Conservation (phyloP, 2,888 invertebrate species). For the Noctua pronuba region DNA sequence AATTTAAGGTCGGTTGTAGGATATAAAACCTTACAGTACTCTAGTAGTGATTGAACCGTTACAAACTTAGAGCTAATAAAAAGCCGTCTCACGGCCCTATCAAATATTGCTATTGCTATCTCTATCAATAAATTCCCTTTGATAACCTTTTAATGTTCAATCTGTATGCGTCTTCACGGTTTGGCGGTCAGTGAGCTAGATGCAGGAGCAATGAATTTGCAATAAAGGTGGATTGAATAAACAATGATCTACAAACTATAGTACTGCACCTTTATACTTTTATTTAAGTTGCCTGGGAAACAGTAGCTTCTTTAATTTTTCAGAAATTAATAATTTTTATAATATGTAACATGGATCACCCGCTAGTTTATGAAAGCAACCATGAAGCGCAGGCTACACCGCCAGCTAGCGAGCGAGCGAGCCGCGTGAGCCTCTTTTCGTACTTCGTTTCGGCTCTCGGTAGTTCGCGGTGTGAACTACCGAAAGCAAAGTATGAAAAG, state of each 20-base stretch:
- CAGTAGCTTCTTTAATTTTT: neutral
- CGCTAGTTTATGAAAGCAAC: neutral
- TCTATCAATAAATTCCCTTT: slow-evolving; percentile 23
- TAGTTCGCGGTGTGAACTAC: too few relatives aligned
- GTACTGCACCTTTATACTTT: neutral
- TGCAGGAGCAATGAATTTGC: slow-evolving; percentile 14
- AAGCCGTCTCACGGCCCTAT: slow-evolving; percentile 9
- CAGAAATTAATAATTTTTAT: neutral
- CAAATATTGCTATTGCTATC: slow-evolving; percentile 14
- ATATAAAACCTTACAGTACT: too few relatives aligned
- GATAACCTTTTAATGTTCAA: slow-evolving; percentile 42
- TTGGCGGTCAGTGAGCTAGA: slow-evolving; percentile 16
- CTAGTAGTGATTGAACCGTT: slow-evolving; percentile 27
- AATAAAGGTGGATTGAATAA: slow-evolving; percentile 21
- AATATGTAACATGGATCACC: neutral
- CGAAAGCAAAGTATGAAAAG: too few relatives aligned
- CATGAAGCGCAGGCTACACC: too few relatives aligned
- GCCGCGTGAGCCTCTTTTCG: too few relatives aligned
- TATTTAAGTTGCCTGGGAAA: neutral
- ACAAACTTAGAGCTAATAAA: neutral
- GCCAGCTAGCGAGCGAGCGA: too few relatives aligned
- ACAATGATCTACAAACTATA: slow-evolving; percentile 24
- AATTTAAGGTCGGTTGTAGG: too few relatives aligned
- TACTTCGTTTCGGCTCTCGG: too few relatives aligned
- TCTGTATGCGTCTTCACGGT: slow-evolving; percentile 59